Percentiles rank a stretch among this genome's conserved stretches.
These are phyloP conservation scores for Platygyra sinensis DNA, from an alignment of 64 coral and sea anemone genomes.

Conservation along the genomic window DNA sequence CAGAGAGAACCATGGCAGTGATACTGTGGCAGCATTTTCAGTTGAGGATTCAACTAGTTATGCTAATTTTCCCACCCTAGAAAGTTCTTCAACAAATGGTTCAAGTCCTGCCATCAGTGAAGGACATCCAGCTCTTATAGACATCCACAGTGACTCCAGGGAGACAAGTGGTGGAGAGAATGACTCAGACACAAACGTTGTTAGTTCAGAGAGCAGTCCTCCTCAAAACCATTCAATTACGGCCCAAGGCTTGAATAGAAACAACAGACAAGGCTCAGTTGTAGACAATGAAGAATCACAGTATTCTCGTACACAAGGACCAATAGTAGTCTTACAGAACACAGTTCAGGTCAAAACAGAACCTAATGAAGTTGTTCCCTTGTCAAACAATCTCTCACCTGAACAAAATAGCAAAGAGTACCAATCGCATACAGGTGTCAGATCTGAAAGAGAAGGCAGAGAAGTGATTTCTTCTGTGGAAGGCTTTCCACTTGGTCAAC, in stretches of 20 bases:
- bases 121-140: constrained; percentile 20
- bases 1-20: not conserved
- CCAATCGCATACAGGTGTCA: not conserved
- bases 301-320: not conserved
- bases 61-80: constrained; percentile 6
- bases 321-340: constrained; percentile 56
- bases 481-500: not conserved
- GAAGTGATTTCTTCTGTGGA: not conserved
- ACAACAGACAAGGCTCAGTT: not conserved
- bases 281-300: not conserved
- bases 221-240: not conserved
- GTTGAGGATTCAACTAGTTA: constrained; percentile 1
- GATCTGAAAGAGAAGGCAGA: not conserved
- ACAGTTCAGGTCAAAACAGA: constrained; percentile 65
- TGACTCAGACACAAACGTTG: constrained; percentile 63
- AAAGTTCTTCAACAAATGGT: constrained; percentile 59
- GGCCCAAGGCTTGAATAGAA: not conserved
- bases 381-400: not conserved
- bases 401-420: not conserved
- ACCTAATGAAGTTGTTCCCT: constrained; percentile 36
- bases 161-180: constrained; percentile 61
- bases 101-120: constrained; percentile 61
- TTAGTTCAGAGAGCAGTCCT: constrained; percentile 31
- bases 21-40: constrained; percentile 7
- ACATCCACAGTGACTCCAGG: constrained; percentile 51